Base-by-base conservation (phyloP, 2,113 vertebrate genomes). In the Struthidea cinerea region DNA sequence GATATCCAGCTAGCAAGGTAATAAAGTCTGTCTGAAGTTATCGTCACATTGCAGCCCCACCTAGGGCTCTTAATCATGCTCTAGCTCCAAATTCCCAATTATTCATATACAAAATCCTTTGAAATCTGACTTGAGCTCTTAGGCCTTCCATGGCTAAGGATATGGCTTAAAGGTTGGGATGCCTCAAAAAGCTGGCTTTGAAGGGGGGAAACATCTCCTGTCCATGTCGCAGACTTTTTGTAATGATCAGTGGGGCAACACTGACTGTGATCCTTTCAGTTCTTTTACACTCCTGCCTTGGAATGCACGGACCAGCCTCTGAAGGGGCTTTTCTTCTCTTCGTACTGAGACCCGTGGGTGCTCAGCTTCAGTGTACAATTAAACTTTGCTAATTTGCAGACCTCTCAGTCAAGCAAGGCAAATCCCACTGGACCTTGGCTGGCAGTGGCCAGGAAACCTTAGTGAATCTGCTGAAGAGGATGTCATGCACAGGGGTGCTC, bases 201-300 rank as follows among this genome's bases (percentile, higher is more conserved):
- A 70, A 77, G 30, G 14, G 32, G 13, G 30, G 26, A 70, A 88
- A 39, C 10, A 18, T 23, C 23, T 89, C 65, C 23, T 33, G 33
- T 28, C 46, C 35, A 0, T 37, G 35, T 26, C 0, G 0, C 46
- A 73, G 78, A 11, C n/a, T 42, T 70, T 24, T 16, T 79, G 37
- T 47, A 56, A 10, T 28, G 20, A 28, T 60, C 0, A 0, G 27
- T 61, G 41, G 44, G 41, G n/a, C 37, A 49, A 26, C 1, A 1
- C 1, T 46, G 41, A 6, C n/a, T 63, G 37, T 65, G 65, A 93
- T 64, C 69, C 78, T 64, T 44, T 52, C 35, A 18, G 11, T 15
- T 68, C 16, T 44, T 41, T 78, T 23, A n/a, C 56, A 76, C 20
- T 37, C 50, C 63, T 83, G 3, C n/a, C 37, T 53, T 20, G 13